Percentiles rank a stretch among this genome's conserved stretches.
Conservation (phyloP, 2,797 vertebrate genomes). For the Sciurus carolinensis region DNA sequence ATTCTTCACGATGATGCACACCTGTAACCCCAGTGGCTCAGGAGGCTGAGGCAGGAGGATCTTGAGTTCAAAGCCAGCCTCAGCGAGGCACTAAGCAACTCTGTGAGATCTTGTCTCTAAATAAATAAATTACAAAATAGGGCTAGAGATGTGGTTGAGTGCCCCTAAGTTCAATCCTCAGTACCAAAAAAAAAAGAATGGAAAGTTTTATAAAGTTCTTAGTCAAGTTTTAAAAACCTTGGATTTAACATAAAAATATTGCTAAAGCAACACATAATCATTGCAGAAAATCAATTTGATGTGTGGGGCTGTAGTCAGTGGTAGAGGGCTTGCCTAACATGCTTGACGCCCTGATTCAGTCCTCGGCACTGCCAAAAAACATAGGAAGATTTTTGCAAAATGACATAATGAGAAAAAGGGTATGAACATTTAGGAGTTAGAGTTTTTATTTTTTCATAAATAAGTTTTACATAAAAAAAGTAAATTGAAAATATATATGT, state of each 20-base stretch:
- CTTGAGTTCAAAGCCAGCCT: background rate
- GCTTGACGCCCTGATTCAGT: background rate
- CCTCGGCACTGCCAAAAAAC: background rate
- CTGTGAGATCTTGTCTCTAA: background rate
- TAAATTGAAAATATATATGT: background rate
- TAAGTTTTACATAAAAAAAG: background rate
- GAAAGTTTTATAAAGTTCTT: background rate
- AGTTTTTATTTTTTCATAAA: background rate
- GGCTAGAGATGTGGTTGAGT: background rate
- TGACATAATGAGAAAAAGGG: background rate
- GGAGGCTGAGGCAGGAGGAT: background rate
- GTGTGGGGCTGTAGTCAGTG: background rate
- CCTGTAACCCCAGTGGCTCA: background rate
- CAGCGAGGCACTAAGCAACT: background rate
- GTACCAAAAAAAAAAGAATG: background rate
- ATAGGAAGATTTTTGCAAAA: background rate
- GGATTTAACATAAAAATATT: conserved; percentile 31
- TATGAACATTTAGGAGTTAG: background rate
- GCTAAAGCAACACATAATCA: background rate
- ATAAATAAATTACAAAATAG: background rate
- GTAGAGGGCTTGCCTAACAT: background rate
- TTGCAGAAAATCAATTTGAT: background rate
- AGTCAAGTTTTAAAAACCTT: conserved; percentile 1
- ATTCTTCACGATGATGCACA: background rate
- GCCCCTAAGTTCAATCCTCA: background rate